Evolutionary conservation across 2,888 invertebrate genomes (phyloP), one percentile per base, ranked within the genome.

Genomic region (Yponomeuta plumbellus): DNA sequence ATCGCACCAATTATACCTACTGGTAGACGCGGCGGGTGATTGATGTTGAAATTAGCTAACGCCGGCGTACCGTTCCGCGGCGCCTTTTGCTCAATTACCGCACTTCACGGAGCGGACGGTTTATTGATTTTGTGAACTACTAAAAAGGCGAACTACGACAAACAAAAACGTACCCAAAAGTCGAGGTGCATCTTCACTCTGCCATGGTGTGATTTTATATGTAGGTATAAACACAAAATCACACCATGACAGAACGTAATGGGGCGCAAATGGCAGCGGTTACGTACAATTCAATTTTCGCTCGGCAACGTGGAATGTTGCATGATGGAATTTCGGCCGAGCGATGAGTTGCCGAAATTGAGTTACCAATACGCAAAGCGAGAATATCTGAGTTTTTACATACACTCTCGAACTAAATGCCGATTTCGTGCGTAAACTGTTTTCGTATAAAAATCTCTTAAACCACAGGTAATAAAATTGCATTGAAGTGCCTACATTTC

Each of bases 21-120:
- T 23, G 66, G 59, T 65, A 65, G 52, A 67, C 57, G 65, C 58
- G 66, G 66, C 62, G 52, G 13, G 66, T 69, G 67, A 69, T 69
- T 69, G 67, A 67, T 69, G 67, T 65, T 65, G 63, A 66, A 68
- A 67, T 69, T 67, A 69, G 66, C 63, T 26, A 69, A 67, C 61
- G 67, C 68, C 66, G 52, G 34, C 61, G 56, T 61, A 61, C 64
- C 61, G 61, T 61, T 40, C 64, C 39, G 13, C 21, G 20, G 66
- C 63, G 63, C 66, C 61, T 67, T 68, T 67, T 65, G 68, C 68
- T 68, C 66, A 68, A 68, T 68, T 68, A 68, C 61, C 66, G 23
- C 64, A 67, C 64, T 67, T 68, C 61, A 58, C 63, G 62, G 57
- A 56, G 65, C 56, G 39, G 57, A 26, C 52, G 20, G 61, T 17